phyloP scores from a whole-genome alignment of 2,888 invertebrate genomes.

The Pollenia amentaria region DNA sequence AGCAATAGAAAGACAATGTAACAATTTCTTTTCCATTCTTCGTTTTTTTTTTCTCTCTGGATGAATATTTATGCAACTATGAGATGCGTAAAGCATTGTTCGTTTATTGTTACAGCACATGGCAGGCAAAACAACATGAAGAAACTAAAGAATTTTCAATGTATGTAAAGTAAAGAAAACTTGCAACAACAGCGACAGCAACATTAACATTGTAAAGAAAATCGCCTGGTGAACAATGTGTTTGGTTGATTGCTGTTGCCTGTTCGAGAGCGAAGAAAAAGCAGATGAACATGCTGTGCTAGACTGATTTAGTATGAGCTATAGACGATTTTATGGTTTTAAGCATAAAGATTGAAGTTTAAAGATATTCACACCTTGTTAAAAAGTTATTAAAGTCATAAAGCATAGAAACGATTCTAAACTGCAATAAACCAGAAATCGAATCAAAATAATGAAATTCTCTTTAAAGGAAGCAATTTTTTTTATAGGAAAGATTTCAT shows the following conservation, averaged over 20 bases:
- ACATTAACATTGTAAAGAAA: constrained; percentile 53
- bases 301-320: constrained; percentile 83
- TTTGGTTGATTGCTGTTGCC: constrained; percentile 31
- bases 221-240: constrained; percentile 32
- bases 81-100: constrained; percentile 81
- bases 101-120: constrained; percentile 52
- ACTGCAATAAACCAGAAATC: constrained; percentile 20
- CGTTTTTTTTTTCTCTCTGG: constrained; percentile 8
- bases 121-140: constrained; percentile 22
- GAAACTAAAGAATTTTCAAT: constrained; percentile 77
- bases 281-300: constrained; percentile 46
- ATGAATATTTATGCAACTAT: constrained; percentile 70
- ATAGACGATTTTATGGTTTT: constrained; percentile 80
- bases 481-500: not conserved
- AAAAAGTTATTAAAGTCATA: constrained; percentile 74
- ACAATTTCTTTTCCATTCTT: constrained; percentile 45
- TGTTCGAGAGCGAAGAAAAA: constrained; percentile 7
- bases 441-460: constrained; percentile 50
- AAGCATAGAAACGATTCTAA: constrained; percentile 38
- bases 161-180: constrained; percentile 20
- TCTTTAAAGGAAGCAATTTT: constrained; percentile 35
- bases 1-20: constrained; percentile 71
- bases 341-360: constrained; percentile 82
- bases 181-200: constrained; percentile 3
- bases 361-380: constrained; percentile 83